phyloP scores from a whole-genome alignment of 2,888 invertebrate species.

The Lepetodrilus schrolli region DNA sequence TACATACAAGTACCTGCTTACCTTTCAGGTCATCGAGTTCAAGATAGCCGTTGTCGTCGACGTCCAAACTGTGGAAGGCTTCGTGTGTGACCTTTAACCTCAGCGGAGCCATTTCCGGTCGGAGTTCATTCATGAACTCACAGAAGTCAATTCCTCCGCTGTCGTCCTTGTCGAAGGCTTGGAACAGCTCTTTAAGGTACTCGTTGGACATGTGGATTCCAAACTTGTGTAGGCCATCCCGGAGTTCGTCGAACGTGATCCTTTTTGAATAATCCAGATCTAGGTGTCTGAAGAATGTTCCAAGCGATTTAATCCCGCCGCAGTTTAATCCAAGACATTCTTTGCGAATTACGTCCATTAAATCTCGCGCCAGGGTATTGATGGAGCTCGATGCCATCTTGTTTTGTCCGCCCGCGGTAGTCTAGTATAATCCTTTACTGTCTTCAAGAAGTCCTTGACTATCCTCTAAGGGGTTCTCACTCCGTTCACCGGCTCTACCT shows the following conservation, averaged over 20 bases:
- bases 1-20: constrained; percentile 37
- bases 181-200: constrained; percentile 54
- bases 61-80: constrained; percentile 63
- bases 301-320: constrained; percentile 57
- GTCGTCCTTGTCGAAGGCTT: constrained; percentile 57
- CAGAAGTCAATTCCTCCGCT: constrained; percentile 64
- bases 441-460: too few species aligned
- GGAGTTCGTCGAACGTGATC: constrained; percentile 59
- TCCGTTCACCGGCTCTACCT: too few species aligned
- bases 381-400: too few species aligned
- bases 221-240: constrained; percentile 53
- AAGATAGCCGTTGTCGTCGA: constrained; percentile 57
- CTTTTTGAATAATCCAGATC: constrained; percentile 61
- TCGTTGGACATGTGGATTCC: constrained; percentile 59
- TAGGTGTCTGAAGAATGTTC: constrained; percentile 56
- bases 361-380: constrained; percentile 14
- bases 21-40: constrained; percentile 63
- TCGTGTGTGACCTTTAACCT: constrained; percentile 56
- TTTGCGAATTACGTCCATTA: constrained; percentile 49
- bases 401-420: too few species aligned
- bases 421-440: too few species aligned
- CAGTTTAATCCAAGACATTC: constrained; percentile 51
- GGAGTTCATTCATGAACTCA: constrained; percentile 62
- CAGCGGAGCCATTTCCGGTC: constrained; percentile 52
- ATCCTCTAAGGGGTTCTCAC: too few species aligned